phyloP scores from a whole-genome alignment of 2,797 vertebrate genomes.

The Prunella strophiata region DNA sequence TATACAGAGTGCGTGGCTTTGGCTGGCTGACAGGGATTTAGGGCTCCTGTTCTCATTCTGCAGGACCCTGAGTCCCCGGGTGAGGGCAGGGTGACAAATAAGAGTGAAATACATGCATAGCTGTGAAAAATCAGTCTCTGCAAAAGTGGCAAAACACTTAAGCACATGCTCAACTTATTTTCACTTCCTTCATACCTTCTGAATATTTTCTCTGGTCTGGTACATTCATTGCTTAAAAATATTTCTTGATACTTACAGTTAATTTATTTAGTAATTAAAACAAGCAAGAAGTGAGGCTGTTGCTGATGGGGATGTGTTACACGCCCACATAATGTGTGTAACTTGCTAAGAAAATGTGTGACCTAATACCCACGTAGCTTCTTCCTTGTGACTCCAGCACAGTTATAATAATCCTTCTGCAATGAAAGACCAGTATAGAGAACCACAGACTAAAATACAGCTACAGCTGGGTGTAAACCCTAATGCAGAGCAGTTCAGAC shows the following conservation, averaged over 20 bases:
- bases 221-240: background rate
- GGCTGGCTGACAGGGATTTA: constrained; percentile 43
- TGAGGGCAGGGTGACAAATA: constrained; percentile 26
- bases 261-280: constrained; percentile 41
- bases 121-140: constrained; percentile 35
- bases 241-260: constrained; percentile 12
- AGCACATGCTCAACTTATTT: background rate
- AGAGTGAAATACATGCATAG: background rate
- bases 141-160: constrained; percentile 1
- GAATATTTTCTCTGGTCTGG: background rate
- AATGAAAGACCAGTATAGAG: background rate
- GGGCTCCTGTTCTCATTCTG: background rate
- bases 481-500: background rate
- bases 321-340: background rate
- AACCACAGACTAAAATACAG: background rate
- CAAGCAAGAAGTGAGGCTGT: background rate
- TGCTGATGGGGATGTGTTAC: background rate
- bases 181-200: background rate
- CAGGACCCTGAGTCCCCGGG: background rate
- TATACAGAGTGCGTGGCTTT: background rate
- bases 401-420: background rate
- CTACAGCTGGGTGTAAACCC: background rate
- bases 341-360: background rate
- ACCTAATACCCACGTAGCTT: background rate
- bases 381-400: background rate